A percentile compares a stretch with the other conserved stretches of the same genome.
Conservation (phyloP, 2,113 vertebrate genomes). For the Orthonyx spaldingii region DNA sequence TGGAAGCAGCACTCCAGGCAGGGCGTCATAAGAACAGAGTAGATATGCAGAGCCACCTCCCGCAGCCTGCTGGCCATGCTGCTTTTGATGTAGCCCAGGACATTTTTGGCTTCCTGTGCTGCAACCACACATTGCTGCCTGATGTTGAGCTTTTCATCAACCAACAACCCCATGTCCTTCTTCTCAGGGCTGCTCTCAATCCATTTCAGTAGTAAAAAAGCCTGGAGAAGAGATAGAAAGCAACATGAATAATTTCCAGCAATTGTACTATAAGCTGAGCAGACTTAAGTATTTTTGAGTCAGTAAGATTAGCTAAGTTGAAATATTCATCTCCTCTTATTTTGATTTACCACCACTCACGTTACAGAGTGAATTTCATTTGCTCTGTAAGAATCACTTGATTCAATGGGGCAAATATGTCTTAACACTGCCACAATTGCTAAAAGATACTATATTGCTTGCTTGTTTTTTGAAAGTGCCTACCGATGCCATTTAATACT, state of each 20-base stretch:
- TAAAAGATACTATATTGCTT: not conserved
- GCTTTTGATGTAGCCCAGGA: not conserved
- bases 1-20: not conserved
- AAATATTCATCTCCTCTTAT: not conserved
- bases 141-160: not conserved
- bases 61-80: rapidly evolving
- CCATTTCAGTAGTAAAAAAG: not conserved
- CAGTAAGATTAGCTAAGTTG: not conserved
- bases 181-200: not conserved
- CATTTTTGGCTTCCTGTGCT: not conserved
- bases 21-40: not conserved
- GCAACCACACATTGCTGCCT: not conserved
- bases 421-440: not conserved
- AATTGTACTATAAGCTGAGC: not conserved
- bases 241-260: constrained; percentile 33
- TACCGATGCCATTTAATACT: not conserved
- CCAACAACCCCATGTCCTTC: not conserved
- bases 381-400: not conserved
- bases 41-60: not conserved
- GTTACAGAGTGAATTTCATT: not conserved
- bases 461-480: not conserved
- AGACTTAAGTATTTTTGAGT: not conserved
- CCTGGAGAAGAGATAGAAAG: not conserved
- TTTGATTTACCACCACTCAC: not conserved
- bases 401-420: not conserved